These are phyloP conservation scores for Xenopus tropicalis DNA, from an alignment of 2,113 vertebrate genomes.

Conservation along the genomic window DNA sequence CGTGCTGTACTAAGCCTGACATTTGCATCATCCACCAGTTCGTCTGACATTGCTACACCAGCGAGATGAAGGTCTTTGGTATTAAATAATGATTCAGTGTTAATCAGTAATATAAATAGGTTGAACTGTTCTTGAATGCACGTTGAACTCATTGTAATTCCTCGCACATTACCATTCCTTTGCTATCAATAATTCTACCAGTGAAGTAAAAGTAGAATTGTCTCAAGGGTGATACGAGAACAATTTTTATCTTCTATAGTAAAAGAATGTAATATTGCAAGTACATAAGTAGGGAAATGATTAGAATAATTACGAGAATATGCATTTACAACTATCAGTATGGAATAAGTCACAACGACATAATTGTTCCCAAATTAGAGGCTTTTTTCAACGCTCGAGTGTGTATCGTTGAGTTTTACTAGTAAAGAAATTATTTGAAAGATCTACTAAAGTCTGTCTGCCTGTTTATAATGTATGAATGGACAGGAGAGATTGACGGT, in stretches of 20 bases:
- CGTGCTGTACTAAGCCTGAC: constrained; percentile 24
- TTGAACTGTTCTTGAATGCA: constrained; percentile 36
- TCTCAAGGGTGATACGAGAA: constrained; percentile 10
- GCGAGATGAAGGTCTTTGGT: constrained; percentile 40
- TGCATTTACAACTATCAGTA: neutral
- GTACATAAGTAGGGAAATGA: constrained; percentile 1
- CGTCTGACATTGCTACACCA: constrained; percentile 40
- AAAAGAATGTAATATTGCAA: constrained; percentile 13
- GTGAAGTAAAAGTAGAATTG: constrained; percentile 44
- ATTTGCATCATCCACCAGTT: constrained; percentile 47
- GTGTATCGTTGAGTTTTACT: neutral
- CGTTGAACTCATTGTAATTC: constrained; percentile 36
- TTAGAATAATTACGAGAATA: neutral
- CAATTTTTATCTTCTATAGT: constrained; percentile 23
- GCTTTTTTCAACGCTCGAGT: neutral
- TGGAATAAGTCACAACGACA: neutral
- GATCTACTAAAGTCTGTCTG: no score
- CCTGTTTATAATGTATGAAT: no score
- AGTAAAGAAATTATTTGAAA: no score
- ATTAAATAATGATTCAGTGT: constrained; percentile 44
- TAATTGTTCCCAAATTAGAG: neutral
- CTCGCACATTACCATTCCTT: constrained; percentile 22
- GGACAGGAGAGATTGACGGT: no score
- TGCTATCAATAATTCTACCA: constrained; percentile 46
- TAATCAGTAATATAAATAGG: constrained; percentile 48